Evolutionary conservation across 2,797 vertebrate species (phyloP).

Genomic region (Muscicapa striata): DNA sequence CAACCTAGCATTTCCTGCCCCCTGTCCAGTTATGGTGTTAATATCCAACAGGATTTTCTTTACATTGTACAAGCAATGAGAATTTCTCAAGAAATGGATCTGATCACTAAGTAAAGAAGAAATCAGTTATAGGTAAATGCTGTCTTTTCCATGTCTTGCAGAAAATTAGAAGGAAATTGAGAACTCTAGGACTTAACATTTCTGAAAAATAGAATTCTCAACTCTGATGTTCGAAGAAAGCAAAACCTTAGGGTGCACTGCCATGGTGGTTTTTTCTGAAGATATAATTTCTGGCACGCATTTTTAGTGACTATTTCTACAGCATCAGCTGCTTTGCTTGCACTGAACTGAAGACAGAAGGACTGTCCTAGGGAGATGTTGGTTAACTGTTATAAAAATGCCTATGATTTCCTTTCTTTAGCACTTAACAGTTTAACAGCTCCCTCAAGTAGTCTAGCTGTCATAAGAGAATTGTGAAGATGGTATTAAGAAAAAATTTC

Average conservation of each 20-base stretch:
- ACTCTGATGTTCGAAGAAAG: neutral
- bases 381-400: neutral
- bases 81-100: neutral
- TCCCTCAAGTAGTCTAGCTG: neutral
- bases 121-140: neutral
- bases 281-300: neutral
- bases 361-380: neutral
- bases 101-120: neutral
- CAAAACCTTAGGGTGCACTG: neutral
- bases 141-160: neutral
- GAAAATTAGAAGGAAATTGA: neutral
- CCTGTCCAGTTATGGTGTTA: neutral
- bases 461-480: neutral
- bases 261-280: neutral
- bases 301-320: neutral
- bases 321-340: neutral
- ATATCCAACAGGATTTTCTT: neutral
- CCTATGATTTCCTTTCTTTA: neutral
- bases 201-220: neutral
- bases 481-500: neutral
- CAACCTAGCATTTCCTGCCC: neutral
- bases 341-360: neutral
- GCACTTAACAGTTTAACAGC: neutral
- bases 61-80: neutral
- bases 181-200: neutral